Percentiles rank a stretch among this genome's conserved stretches.
These are phyloP conservation scores for Plotosus lineatus DNA, from an alignment of 2,113 vertebrate species.

Conservation along the genomic window DNA sequence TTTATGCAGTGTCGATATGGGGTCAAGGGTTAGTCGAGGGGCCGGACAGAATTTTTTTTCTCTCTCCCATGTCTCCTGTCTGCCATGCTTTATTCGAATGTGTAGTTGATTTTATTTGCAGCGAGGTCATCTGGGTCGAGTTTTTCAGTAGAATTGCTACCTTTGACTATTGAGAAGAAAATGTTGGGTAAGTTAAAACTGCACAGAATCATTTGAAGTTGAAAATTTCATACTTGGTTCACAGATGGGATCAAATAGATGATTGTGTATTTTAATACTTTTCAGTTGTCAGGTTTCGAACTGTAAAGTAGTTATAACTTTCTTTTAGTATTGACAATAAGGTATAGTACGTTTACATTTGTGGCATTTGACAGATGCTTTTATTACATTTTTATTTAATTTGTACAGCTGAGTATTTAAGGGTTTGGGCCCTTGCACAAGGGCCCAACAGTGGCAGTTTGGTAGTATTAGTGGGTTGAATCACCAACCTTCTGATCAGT, in stretches of 20 bases:
- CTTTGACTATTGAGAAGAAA: not conserved
- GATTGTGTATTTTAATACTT: not conserved
- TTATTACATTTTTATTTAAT: too few species aligned
- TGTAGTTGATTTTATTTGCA: not conserved
- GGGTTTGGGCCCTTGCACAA: too few species aligned
- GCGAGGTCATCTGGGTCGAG: not conserved
- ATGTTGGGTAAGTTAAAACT: not conserved
- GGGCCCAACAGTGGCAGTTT: too few species aligned
- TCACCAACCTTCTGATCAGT: too few species aligned
- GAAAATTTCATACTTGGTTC: not conserved
- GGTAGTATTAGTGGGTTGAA: too few species aligned
- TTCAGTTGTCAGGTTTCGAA: not conserved
- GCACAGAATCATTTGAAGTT: too few species aligned
- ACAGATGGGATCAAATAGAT: not conserved
- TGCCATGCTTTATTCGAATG: not conserved
- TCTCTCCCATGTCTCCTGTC: not conserved
- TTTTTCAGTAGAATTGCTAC: not conserved
- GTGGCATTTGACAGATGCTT: too few species aligned
- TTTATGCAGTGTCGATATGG: not conserved
- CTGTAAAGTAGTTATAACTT: not conserved
- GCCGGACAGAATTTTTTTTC: not conserved
- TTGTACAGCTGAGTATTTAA: too few species aligned
- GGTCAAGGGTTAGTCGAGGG: not conserved
- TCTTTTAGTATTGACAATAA: not conserved
- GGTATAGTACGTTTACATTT: too few species aligned